Conservation (phyloP, 2,797 vertebrate genomes). For the Enteromius unitaeniatus region DNA sequence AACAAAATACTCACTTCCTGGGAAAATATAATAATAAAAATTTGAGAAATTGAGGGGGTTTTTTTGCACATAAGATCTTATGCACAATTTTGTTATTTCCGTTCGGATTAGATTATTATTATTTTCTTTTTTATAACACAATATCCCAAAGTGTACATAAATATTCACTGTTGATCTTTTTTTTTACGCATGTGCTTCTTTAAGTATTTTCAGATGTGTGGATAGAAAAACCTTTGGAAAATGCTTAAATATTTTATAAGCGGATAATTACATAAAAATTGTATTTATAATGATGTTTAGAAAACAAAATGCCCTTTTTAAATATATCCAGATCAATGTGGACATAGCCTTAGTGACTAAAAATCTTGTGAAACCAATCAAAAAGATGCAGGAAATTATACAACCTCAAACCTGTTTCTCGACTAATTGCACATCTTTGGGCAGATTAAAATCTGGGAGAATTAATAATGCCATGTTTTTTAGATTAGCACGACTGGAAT, state of each 20-base stretch:
- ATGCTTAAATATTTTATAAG: neutral
- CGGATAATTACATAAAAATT: too few relatives aligned
- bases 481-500: conserved; percentile 39
- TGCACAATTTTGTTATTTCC: neutral
- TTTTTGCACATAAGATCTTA: neutral
- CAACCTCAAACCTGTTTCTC: conserved; percentile 23
- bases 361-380: conserved; percentile 21
- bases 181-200: neutral
- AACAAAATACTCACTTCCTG: too few relatives aligned
- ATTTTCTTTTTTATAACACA: neutral
- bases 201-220: neutral
- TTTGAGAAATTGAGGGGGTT: neutral
- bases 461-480: conserved; percentile 54
- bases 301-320: neutral
- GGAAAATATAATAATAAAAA: too few relatives aligned
- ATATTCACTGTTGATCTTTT: neutral
- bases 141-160: neutral
- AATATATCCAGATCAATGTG: neutral
- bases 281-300: neutral
- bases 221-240: neutral
- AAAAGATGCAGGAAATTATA: conserved; percentile 32
- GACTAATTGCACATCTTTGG: conserved; percentile 43
- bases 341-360: neutral
- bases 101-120: neutral
- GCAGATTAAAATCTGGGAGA: conserved; percentile 42